phyloP scores from a whole-genome alignment of 2,797 vertebrate species.

The Ficedula albicollis region DNA sequence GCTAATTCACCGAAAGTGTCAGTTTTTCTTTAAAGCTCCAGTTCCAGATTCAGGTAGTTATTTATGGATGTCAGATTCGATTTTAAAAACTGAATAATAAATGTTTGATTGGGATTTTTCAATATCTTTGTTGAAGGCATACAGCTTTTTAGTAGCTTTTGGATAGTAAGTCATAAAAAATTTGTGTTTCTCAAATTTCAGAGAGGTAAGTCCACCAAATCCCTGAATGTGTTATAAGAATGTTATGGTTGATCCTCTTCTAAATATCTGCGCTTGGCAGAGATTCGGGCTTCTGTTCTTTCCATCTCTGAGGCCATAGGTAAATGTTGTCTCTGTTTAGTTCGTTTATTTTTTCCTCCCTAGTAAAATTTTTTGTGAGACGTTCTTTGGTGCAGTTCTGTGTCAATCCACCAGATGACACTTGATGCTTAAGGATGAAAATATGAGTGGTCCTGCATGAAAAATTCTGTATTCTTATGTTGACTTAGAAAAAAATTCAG shows the following conservation, averaged over 20 bases:
- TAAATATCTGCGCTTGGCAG: neutral
- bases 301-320: neutral
- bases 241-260: neutral
- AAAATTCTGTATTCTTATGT: neutral
- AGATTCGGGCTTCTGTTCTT: neutral
- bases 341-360: neutral
- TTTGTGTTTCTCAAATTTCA: neutral
- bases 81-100: neutral
- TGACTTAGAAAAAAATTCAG: neutral
- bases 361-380: neutral
- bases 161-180: neutral
- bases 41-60: neutral
- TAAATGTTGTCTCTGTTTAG: neutral
- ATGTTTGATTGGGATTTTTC: neutral
- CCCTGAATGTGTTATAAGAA: neutral
- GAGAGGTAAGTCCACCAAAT: neutral
- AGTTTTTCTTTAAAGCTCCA: neutral
- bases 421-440: slow-evolving; percentile 45
- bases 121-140: neutral
- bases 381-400: slow-evolving; percentile 56
- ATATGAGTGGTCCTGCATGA: neutral
- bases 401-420: slow-evolving; percentile 68
- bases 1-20: neutral
- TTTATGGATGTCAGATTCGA: neutral
- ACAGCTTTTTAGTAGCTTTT: neutral